phyloP scores from a whole-genome alignment of 2,113 vertebrate genomes.

The Hyperoodon ampullatus region DNA sequence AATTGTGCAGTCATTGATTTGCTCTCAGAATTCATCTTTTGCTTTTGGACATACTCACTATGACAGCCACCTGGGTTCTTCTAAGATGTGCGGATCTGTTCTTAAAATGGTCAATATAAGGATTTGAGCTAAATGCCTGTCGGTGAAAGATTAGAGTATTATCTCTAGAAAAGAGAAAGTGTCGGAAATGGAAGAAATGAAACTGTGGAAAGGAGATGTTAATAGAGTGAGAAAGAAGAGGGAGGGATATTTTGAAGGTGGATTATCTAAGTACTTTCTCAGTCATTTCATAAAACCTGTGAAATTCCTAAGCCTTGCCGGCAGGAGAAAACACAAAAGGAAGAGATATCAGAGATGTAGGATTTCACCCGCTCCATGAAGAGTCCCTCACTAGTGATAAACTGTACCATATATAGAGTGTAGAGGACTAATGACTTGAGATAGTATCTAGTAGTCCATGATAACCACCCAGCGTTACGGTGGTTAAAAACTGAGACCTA shows the following conservation, averaged over 20 bases:
- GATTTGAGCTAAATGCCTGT: background rate
- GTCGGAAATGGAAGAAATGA: background rate
- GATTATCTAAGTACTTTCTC: conserved; percentile 4
- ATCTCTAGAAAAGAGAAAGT: background rate
- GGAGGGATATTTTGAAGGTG: background rate
- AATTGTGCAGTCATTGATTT: conserved; percentile 57
- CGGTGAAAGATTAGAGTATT: background rate
- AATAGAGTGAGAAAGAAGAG: background rate
- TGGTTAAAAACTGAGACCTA: background rate
- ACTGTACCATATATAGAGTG: background rate
- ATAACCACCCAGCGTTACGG: background rate
- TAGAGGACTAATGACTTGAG: background rate
- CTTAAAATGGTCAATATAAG: background rate
- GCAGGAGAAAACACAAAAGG: background rate
- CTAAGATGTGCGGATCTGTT: background rate
- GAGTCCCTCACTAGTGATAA: background rate
- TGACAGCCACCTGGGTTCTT: conserved; percentile 59
- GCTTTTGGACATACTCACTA: conserved; percentile 17
- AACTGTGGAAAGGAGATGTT: background rate
- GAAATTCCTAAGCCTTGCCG: background rate
- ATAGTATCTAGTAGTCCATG: background rate
- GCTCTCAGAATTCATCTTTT: conserved; percentile 62
- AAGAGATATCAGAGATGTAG: background rate
- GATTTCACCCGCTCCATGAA: background rate
- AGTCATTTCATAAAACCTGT: conserved; percentile 28